phyloP scores from a whole-genome alignment of 2,888 invertebrate genomes.

The Drosophila conformis region DNA sequence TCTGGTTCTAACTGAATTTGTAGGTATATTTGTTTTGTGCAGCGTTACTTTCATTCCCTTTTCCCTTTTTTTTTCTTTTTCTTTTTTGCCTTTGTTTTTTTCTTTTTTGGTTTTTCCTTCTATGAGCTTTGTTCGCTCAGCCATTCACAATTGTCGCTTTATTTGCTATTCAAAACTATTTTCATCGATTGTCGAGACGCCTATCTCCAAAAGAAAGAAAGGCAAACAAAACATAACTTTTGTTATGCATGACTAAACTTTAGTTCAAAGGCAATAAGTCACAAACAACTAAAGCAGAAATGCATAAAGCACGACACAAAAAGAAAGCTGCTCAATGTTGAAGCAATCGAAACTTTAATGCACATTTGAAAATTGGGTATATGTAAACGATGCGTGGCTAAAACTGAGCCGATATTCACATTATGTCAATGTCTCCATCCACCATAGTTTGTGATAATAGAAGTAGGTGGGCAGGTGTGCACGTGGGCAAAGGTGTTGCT shows the following conservation, averaged over 20 bases:
- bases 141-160: conserved; percentile 72
- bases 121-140: conserved; percentile 51
- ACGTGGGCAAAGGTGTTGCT: conserved; percentile 4
- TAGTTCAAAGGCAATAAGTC: conserved; percentile 27
- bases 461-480: conserved; percentile 7
- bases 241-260: conserved; percentile 39
- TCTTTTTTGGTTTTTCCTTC: not conserved
- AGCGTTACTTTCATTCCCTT: conserved; percentile 42
- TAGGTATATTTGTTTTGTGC: conserved; percentile 68
- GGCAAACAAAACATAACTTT: conserved; percentile 10
- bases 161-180: conserved; percentile 77
- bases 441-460: conserved; percentile 24
- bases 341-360: conserved; percentile 5
- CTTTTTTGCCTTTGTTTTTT: conserved; percentile 5
- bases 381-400: conserved; percentile 33
- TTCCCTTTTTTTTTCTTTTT: not conserved
- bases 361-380: conserved; percentile 35
- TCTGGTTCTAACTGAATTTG: conserved; percentile 70
- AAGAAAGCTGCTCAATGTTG: conserved; percentile 16
- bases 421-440: conserved; percentile 7
- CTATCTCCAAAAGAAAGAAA: conserved; percentile 18
- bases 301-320: conserved; percentile 2
- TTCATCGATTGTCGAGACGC: conserved; percentile 61
- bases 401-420: conserved; percentile 57
- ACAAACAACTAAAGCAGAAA: conserved; percentile 6